phyloP scores from a whole-genome alignment of 2,888 invertebrate species.

The Noctua janthina region DNA sequence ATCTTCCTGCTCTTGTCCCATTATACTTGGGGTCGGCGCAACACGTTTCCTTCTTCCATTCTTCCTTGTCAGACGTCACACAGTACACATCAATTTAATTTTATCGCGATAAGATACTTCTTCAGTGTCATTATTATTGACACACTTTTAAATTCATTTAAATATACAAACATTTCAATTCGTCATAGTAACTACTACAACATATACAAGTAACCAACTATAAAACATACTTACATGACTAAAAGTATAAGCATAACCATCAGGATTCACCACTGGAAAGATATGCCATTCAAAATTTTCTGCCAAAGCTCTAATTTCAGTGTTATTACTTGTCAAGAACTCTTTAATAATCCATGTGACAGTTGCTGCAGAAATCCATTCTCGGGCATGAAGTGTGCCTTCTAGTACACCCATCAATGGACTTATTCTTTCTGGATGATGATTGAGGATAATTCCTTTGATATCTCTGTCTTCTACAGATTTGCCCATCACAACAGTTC shows the following conservation, averaged over 20 bases:
- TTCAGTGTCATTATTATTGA: not conserved
- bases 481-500: slow-evolving; percentile 88
- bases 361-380: slow-evolving; percentile 93
- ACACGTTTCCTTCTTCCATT: too few relatives aligned
- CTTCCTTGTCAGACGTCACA: too few relatives aligned
- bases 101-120: not conserved
- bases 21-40: too few relatives aligned
- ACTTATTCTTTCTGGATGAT: slow-evolving; percentile 80
- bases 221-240: slow-evolving; percentile 87
- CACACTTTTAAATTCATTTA: not conserved
- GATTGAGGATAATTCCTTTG: slow-evolving; percentile 88
- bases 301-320: slow-evolving; percentile 89
- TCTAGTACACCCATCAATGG: slow-evolving; percentile 90
- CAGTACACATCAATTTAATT: not conserved
- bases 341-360: slow-evolving; percentile 93
- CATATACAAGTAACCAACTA: not conserved
- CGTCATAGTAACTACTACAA: not conserved
- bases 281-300: slow-evolving; percentile 94
- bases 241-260: slow-evolving; percentile 93
- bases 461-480: slow-evolving; percentile 91
- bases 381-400: slow-evolving; percentile 93
- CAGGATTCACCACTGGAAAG: slow-evolving; percentile 93
- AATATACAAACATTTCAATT: not conserved
- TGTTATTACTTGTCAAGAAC: slow-evolving; percentile 91
- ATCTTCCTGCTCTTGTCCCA: too few relatives aligned